A percentile compares a stretch with the other conserved stretches of the same genome.
Evolutionary conservation across 2,888 invertebrate species (phyloP).

Genomic region (Harpalus rubripes): DNA sequence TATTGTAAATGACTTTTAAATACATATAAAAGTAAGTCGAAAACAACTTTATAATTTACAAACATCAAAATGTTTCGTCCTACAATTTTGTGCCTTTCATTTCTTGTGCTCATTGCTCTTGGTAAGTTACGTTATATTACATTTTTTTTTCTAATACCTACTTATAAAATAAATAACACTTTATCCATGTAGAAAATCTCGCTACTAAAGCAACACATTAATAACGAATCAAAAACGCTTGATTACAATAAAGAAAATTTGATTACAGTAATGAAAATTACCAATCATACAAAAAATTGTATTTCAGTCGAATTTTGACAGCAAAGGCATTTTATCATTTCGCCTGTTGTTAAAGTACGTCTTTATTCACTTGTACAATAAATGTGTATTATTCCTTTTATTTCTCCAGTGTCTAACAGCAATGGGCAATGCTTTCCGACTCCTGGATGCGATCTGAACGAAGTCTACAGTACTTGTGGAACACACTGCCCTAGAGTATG

Average conservation of each 20-base stretch:
- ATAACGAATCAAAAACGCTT: too few species aligned
- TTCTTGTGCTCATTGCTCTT: not conserved
- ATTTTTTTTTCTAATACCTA: not conserved
- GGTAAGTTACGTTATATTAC: not conserved
- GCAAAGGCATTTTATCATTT: too few species aligned
- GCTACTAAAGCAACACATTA: too few species aligned
- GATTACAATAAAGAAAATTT: too few species aligned
- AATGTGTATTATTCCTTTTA: too few species aligned
- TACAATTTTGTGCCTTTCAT: not conserved
- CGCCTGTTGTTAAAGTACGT: too few species aligned
- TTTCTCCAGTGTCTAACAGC: too few species aligned
- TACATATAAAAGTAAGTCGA: not conserved
- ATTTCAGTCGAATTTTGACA: rapidly evolving
- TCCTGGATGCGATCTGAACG: constrained; percentile 7
- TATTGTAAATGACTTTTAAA: not conserved
- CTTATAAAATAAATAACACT: too few species aligned
- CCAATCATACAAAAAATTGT: too few species aligned
- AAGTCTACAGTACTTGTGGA: constrained; percentile 33
- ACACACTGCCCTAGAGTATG: constrained; percentile 13
- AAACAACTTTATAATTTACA: not conserved
- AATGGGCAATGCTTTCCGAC: not conserved
- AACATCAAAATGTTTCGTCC: not conserved
- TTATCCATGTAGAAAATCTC: too few species aligned
- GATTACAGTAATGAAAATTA: too few species aligned
- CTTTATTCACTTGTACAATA: too few species aligned